These are phyloP conservation scores for Buathra laborator DNA, from an alignment of 2,888 invertebrate genomes.

Conservation along the genomic window DNA sequence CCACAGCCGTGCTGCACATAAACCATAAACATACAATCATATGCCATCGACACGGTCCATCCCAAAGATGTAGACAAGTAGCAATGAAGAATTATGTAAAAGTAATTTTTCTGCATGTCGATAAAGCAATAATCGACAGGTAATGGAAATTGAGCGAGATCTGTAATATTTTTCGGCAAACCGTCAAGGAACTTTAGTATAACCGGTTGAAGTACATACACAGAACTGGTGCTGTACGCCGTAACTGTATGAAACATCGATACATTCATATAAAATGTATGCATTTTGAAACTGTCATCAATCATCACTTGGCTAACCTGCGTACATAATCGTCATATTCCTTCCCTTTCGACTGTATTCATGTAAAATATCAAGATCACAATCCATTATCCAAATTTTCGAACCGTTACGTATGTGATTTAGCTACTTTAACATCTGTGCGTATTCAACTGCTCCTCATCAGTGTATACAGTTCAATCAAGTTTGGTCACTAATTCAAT, in stretches of 20 bases:
- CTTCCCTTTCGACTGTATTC: slow-evolving; percentile 34
- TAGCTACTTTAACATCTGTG: too few relatives aligned
- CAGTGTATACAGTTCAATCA: too few relatives aligned
- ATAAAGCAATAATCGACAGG: slow-evolving; percentile 43
- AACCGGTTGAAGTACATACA: slow-evolving; percentile 47
- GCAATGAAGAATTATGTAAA: slow-evolving; percentile 34
- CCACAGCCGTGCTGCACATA: slow-evolving; percentile 18
- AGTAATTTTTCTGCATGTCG: slow-evolving; percentile 58
- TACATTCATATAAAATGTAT: not conserved
- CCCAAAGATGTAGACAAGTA: slow-evolving; percentile 19
- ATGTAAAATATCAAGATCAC: slow-evolving; percentile 41
- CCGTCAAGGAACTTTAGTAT: slow-evolving; percentile 48
- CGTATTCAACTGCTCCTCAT: too few relatives aligned
- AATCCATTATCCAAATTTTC: slow-evolving; percentile 35
- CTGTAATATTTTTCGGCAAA: slow-evolving; percentile 38
- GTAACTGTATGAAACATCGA: slow-evolving; percentile 11
- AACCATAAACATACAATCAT: not conserved
- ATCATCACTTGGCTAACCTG: slow-evolving; percentile 30
- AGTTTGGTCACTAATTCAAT: too few relatives aligned
- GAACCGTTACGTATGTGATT: slow-evolving; percentile 6
- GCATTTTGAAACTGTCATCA: not conserved
- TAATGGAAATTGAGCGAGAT: slow-evolving; percentile 49
- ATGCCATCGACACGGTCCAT: not conserved
- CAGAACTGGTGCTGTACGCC: slow-evolving; percentile 13
- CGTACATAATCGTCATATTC: slow-evolving; percentile 36